These are phyloP conservation scores for Drosophila sechellia DNA, from an alignment of 1,140 invertebrate genomes.

Conservation along the genomic window DNA sequence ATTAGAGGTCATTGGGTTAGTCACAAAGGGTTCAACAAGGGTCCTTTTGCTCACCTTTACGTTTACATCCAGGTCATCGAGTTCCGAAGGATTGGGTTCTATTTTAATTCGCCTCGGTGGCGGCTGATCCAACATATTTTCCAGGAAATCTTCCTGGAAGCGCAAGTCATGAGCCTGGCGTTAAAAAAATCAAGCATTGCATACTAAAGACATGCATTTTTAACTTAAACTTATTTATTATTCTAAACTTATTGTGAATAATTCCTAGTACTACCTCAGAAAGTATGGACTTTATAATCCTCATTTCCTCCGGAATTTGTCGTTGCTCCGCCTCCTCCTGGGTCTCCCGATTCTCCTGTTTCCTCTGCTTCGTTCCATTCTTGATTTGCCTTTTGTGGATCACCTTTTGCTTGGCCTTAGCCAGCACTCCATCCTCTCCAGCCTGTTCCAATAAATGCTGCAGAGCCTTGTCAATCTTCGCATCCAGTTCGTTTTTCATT, in stretches of 20 bases:
- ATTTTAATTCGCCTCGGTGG: background rate
- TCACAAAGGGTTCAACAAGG: conserved; percentile 28
- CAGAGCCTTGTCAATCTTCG: conserved; percentile 67
- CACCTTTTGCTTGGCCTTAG: conserved; percentile 61
- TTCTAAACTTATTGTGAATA: too few species aligned
- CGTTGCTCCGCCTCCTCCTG: background rate
- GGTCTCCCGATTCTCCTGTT: background rate
- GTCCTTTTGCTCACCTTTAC: conserved; percentile 38
- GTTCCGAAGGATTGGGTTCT: conserved; percentile 2
- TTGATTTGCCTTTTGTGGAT: conserved; percentile 44
- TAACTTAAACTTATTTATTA: background rate
- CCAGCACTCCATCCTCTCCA: conserved; percentile 50
- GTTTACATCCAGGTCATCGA: conserved; percentile 26
- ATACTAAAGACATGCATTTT: conserved; percentile 4
- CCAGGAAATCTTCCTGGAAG: conserved; percentile 71
- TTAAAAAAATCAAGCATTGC: conserved; percentile 10
- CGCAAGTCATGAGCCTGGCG: conserved; percentile 15
- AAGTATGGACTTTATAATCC: conserved; percentile 65
- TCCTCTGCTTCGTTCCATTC: background rate
- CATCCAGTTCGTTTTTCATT: conserved; percentile 65
- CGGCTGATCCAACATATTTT: conserved; percentile 62
- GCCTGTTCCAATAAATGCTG: conserved; percentile 61
- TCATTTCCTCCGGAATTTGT: conserved; percentile 40
- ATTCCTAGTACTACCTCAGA: conserved; percentile 41
- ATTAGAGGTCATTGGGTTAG: conserved; percentile 28